Evolutionary conservation across 2,888 invertebrate species (phyloP), one percentile per base, ranked within the genome.

Genomic region (Agriopis marginaria): DNA sequence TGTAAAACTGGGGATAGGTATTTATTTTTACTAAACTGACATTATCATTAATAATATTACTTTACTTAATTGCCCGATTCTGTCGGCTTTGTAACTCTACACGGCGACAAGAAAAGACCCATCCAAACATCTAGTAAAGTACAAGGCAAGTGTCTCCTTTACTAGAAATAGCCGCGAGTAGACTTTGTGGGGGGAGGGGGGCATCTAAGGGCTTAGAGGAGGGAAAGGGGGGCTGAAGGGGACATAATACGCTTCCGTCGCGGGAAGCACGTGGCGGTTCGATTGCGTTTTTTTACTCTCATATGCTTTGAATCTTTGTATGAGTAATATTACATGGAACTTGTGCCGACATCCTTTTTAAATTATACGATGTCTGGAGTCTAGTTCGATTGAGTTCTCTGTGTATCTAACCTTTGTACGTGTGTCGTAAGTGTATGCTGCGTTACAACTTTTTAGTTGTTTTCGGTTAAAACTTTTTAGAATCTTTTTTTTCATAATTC

Each of bases 131-230:
- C 78, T 82, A 82, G 83, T 87, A 82, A 88, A 88, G 89, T 87
- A 87, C 87, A 84, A 82, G 86, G 87, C 86, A 89, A 92, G 90
- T 92, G 91, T 92, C 92, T 87, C 90, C 79, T 84, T 77, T 79
- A 86, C 88, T 89, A 86, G 89, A 90, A 91, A 90, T 90, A 90
- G 89, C 86, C 76, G 80, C 79, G 80, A 84, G 84, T 86, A 85
- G 84, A 77, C 78, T 56, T 32, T 77, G 77, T 77, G 73, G 71
- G 77, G 72, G 72, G 68, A 17, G 69, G 73, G 77, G 74, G 75
- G 73, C 64, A 62, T 66, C 54, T 49, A 68, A 72, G 71, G 73
- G 70, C 72, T 68, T 68, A 63, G 66, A 51, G 67, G 68, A 32
- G 66, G 69, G 74, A 68, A 71, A 66, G 73, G 71, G 76, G 73